phyloP scores from a whole-genome alignment of 2,797 vertebrate species.

The Aulostomus chinensis region DNA sequence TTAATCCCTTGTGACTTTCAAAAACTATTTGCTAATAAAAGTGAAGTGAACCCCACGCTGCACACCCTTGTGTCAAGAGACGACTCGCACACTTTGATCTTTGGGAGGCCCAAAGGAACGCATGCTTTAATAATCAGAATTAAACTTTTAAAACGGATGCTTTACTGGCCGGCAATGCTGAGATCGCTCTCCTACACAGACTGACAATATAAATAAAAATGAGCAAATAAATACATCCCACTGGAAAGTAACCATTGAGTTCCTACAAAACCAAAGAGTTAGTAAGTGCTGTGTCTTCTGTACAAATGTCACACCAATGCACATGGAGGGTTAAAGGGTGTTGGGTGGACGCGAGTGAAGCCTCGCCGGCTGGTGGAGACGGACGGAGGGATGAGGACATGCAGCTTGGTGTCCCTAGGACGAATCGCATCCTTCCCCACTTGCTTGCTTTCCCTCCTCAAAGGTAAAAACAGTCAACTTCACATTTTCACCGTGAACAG shows the following conservation, averaged over 20 bases:
- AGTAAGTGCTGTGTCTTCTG: constrained; percentile 61
- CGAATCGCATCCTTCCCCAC: neutral
- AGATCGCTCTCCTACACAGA: constrained; percentile 48
- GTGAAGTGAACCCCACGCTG: constrained; percentile 12
- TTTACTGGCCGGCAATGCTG: constrained; percentile 47
- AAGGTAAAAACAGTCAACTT: constrained; percentile 40
- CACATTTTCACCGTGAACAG: constrained; percentile 53
- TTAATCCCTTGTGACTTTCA: constrained; percentile 21
- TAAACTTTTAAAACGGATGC: no score
- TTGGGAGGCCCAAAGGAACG: constrained; percentile 72
- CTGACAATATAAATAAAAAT: constrained; percentile 67
- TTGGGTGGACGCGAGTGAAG: neutral
- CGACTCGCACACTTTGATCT: constrained; percentile 42
- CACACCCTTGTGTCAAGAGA: constrained; percentile 26
- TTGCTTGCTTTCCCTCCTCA: constrained; percentile 8
- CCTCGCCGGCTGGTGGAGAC: neutral
- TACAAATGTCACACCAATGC: constrained; percentile 61
- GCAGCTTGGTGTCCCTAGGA: constrained; percentile 23
- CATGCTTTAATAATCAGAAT: constrained; percentile 77
- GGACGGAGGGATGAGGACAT: constrained; percentile 34
- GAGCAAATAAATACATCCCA: constrained; percentile 68
- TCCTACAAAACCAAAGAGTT: constrained; percentile 28
- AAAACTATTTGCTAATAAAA: constrained; percentile 36
- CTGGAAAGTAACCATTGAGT: constrained; percentile 27
- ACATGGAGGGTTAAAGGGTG: constrained; percentile 21